Evolutionary conservation across 2,888 invertebrate species (phyloP), one percentile per base, ranked within the genome.

Genomic region (Gibbula magus): DNA sequence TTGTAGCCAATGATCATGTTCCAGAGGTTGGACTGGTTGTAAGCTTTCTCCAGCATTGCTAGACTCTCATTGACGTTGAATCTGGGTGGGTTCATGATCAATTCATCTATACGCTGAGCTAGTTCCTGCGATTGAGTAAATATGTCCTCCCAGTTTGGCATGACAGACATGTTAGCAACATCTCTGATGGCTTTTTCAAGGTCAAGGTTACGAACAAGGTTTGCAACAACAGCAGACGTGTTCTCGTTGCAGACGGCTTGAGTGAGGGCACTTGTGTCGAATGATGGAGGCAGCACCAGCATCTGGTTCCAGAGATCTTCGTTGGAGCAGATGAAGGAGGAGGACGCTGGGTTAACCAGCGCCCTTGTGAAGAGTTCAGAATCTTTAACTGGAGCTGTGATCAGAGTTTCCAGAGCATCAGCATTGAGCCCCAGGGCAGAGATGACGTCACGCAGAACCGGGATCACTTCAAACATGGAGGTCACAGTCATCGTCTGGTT

Each of bases 121-220:
- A 87, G 79, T 32, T 82, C 77, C 56, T 80, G 70, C 0, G 84
- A 80, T 75, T 85, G 56, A 39, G 70, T n/a, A 5, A 85, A 78
- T 0, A 85, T 70, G 35, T 67, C 52, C 10, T 78, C 79, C 88
- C 86, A 86, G 81, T 87, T 80, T 16, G 82, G 81, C 16, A n/a
- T 53, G 10, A 53, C 51, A 13, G 82, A 45, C 1, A 45, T 39
- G 61, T 79, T 77, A 25, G 79, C 20, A 16, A 85, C 35, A 39
- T 73, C 70, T 54, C 66, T 73, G 7, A 81, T 75, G 13, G 81
- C 70, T 18, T 77, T 75, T 35, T 82, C 66, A 25, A 83, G 20
- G 66, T 82, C 80, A 16, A 85, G 77, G 29, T 81, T 81, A 3
- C 22, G 51, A 10, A 82, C 29, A 16, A 85, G 52, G 1, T 79